Base-by-base conservation (phyloP, 1,140 invertebrate species). In the Hylyphantes graminicola region DNA sequence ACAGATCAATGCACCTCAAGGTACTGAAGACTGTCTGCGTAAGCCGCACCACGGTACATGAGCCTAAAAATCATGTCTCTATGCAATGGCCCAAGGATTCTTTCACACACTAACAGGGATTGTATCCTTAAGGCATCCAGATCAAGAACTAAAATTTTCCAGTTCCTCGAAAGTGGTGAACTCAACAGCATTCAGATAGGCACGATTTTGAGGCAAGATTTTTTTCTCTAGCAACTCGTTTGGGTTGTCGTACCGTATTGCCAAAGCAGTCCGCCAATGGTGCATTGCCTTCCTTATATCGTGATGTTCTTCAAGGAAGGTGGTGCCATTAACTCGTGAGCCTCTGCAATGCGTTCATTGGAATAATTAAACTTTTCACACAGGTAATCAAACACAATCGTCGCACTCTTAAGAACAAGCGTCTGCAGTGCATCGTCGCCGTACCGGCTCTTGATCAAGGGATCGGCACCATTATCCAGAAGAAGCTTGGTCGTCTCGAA, bases 341-440 rank as follows among this genome's bases (percentile, higher is more conserved):
- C 94, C 89, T 96, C 94, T 0, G 95, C 95, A 57, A 95, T 88
- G 86, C 94, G 91, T 88, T 94, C 93, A 0, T 91, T 88, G 11
- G 90, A 86, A 89, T 95, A 97, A 15, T 87, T 87, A 61, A 93
- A 91, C 77, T 91, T 91, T 72, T 91, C 89, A 87, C 93, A 92
- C 64, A 97, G 90, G 89, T 94, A 94, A 67, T 94, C 92, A 87
- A 96, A 95, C 87, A 97, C 95, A 84, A 93, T 91, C 57, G 91
- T 92, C n/a, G 95, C 94, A 53, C 96, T 96, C 90, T 96, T 96
- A 0, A 97, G 90, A n/a, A 89, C 95, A 96, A 8, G 96, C 95
- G 95, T 96, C 88, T 96, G 95, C 80, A 98, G 89, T 21, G 96
- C 96, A 92, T 97, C 96, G 90, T 97, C 96, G 57, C 95, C 94